Base-by-base conservation (phyloP, 2,797 vertebrate species). In the Mallotus villosus region DNA sequence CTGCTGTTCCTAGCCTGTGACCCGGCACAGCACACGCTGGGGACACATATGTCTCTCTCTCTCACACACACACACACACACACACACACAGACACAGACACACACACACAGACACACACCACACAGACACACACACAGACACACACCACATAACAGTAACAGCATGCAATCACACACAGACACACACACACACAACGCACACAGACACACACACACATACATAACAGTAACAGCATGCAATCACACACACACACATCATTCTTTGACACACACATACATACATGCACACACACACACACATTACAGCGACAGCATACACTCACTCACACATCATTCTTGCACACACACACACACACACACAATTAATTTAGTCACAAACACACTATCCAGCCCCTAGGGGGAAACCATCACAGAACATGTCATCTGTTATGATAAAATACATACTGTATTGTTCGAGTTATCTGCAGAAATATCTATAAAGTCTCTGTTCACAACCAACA, bases 401-500 rank as follows among this genome's bases (percentile, higher is more conserved):
- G 81, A 78, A 76, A n/a, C 79, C 46, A 70, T 78, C 74, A 74
- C 77, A 78, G 74, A 73, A 78, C 60, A 73, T 72, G 72, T 46
- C 53, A 67, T 14, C 59, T 61, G 78, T 79, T 78, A 80, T 84
- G 78, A 70, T 89, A 92, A 91, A 90, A 90, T 74, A 86, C 80
- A 84, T 78, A 14, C 67, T 89, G 84, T 88, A 79, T 86, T 86
- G 83, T 74, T 72, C 72, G 74, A 75, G 70, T 80, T 41, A 65
- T 83, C 75, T 80, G 74, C 78, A 86, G 80, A 82, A 82, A 83
- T 74, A 74, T 81, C 63, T 82, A 87, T 79, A 89, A 89, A 91
- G 69, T 72, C 72, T 83, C 37, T n/a, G n/a, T 80, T 83, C 82
- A 82, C 74, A 82, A 83, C 83, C 76, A 80, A 80, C 81, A 82